Conservation (phyloP, 2,797 vertebrate species). For the Neosilurus mollespiculum region DNA sequence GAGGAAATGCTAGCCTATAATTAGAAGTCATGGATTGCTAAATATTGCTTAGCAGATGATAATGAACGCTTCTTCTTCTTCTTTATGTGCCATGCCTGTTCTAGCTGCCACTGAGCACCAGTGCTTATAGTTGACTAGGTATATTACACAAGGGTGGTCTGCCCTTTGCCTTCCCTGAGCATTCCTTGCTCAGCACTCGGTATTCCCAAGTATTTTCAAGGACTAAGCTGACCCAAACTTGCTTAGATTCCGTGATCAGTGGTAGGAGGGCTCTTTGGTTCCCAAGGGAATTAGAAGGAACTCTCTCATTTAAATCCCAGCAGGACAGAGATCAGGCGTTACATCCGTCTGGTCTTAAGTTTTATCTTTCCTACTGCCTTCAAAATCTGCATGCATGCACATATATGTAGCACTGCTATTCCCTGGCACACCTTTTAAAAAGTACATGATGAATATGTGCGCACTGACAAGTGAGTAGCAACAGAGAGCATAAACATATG, state of each 20-base stretch:
- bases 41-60: background rate
- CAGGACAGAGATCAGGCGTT: background rate
- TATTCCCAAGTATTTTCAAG: too few relatives aligned
- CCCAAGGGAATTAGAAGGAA: background rate
- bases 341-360: background rate
- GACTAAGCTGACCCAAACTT: too few relatives aligned
- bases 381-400: background rate
- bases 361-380: background rate
- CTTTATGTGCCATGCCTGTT: too few relatives aligned
- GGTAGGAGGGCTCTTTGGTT: too few relatives aligned
- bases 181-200: too few relatives aligned
- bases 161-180: too few relatives aligned
- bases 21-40: background rate
- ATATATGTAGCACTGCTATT: background rate
- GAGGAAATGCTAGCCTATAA: background rate
- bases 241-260: too few relatives aligned
- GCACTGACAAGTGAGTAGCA: background rate
- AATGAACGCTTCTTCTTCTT: too few relatives aligned
- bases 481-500: background rate
- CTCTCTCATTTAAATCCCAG: background rate
- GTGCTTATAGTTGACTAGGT: too few relatives aligned
- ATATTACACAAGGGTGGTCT: too few relatives aligned
- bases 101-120: too few relatives aligned
- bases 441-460: background rate
- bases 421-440: background rate